Evolutionary conservation across 2,888 invertebrate species (phyloP), one percentile per base, ranked within the genome.

Genomic region (Microctonus aethiopoides): DNA sequence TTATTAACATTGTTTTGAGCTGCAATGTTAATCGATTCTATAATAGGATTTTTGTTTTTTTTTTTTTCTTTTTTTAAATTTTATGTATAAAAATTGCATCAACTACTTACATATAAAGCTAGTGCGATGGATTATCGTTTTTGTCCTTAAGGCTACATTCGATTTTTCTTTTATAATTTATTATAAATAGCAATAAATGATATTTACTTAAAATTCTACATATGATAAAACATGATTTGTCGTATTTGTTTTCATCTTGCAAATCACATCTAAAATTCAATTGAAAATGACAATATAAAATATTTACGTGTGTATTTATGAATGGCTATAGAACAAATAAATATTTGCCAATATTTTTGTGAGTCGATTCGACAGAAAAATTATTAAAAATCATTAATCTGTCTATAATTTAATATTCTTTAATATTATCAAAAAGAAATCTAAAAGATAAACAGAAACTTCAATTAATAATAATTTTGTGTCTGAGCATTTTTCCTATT

Each of bases 1-100:
- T 67, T 52, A 67, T 65, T 54, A 63, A 61, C 59, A 63, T 67
- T 32, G 56, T 66, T 68, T 74, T 62, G 65, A 68, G 72, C 70
- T 72, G 39, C 46, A 63, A 66, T 70, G 64, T 51, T 64, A n/a
- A n/a, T n/a, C n/a, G n/a, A 67, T 66, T 68, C 67, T 57, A 56
- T 60, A 41, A 41, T 41, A n/a, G n/a, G n/a, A n/a, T 67, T 5
- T 57, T 61, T 41, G 29, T 39, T 29, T 63, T 22, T 36, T 13
- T 13, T 32, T 68, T 20, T 34, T 36, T 46, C 16, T 29, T 41
- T 59, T 56, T 36, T 9, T 24, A 62, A 22, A 56, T 56, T n/a
- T n/a, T n/a, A n/a, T n/a, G n/a, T n/a, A n/a, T 64, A 29, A 13
- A 26, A 29, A 46, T 54, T 52, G 20, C 26, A 39, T 67, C 32